Evolutionary conservation across 2,888 invertebrate species (phyloP).

Genomic region (Lochmaea capreae): DNA sequence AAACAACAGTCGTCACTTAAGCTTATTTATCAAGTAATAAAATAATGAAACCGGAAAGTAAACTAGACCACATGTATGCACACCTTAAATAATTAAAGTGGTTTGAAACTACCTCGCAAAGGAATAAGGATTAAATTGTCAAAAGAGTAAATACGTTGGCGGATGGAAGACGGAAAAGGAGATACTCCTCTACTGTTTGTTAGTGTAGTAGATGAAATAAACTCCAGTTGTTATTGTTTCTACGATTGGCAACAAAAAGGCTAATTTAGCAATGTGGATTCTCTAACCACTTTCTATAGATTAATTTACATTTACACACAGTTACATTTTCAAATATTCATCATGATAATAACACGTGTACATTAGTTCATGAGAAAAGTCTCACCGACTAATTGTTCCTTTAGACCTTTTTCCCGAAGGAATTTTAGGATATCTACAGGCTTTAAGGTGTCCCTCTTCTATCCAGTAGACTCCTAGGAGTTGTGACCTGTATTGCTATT

Average conservation of each 20-base stretch:
- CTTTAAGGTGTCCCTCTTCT: no score
- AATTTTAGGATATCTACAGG: no score
- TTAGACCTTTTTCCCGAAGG: no score
- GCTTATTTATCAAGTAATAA: background rate
- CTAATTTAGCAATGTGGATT: slow-evolving; percentile 6
- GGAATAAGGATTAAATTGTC: slow-evolving; percentile 2
- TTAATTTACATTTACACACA: no score
- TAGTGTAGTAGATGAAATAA: background rate
- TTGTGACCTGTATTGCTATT: no score
- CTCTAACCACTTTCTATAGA: slow-evolving; percentile 18
- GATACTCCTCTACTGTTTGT: background rate
- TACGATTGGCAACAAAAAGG: slow-evolving; percentile 4
- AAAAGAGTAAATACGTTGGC: slow-evolving; percentile 5
- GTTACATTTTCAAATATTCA: no score
- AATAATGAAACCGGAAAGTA: background rate
- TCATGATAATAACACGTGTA: no score
- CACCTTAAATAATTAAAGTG: slow-evolving; percentile 19
- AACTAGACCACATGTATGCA: background rate
- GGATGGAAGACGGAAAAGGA: background rate
- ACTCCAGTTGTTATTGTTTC: background rate
- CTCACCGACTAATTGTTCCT: no score
- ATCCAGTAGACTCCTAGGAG: no score
- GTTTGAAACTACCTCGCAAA: background rate
- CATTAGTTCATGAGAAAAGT: no score
- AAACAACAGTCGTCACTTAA: background rate